phyloP scores from a whole-genome alignment of 2,888 invertebrate species.

The Drosophila dives region DNA sequence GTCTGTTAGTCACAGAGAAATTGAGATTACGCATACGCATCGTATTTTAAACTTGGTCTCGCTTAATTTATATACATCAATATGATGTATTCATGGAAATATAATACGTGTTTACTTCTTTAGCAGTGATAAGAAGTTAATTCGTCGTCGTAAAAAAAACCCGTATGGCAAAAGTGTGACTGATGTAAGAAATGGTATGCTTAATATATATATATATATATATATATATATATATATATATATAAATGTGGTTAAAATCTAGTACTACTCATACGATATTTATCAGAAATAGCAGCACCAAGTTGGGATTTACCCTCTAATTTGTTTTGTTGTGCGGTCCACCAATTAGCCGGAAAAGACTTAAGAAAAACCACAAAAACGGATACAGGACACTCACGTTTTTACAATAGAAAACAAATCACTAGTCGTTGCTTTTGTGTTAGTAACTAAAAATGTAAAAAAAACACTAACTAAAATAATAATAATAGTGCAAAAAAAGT shows the following conservation, averaged over 20 bases:
- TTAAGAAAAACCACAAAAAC: too few relatives aligned
- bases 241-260: background rate
- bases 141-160: background rate
- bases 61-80: constrained; percentile 8
- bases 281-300: background rate
- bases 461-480: too few relatives aligned
- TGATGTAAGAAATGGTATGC: background rate
- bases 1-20: constrained; percentile 27
- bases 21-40: constrained; percentile 61
- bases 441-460: too few relatives aligned
- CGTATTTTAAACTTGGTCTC: constrained; percentile 18
- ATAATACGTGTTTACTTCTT: background rate
- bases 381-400: too few relatives aligned
- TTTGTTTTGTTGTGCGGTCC: too few relatives aligned
- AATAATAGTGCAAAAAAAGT: background rate
- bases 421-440: too few relatives aligned
- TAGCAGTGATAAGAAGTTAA: constrained; percentile 20
- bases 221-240: too few relatives aligned
- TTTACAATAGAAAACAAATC: too few relatives aligned
- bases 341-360: too few relatives aligned
- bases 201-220: background rate
- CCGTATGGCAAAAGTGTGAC: background rate
- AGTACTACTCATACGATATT: background rate
- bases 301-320: too few relatives aligned
- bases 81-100: background rate